A percentile compares a stretch with the other conserved stretches of the same genome.
phyloP scores from a whole-genome alignment of 1,140 invertebrate species.

The Micrasema minimum region DNA sequence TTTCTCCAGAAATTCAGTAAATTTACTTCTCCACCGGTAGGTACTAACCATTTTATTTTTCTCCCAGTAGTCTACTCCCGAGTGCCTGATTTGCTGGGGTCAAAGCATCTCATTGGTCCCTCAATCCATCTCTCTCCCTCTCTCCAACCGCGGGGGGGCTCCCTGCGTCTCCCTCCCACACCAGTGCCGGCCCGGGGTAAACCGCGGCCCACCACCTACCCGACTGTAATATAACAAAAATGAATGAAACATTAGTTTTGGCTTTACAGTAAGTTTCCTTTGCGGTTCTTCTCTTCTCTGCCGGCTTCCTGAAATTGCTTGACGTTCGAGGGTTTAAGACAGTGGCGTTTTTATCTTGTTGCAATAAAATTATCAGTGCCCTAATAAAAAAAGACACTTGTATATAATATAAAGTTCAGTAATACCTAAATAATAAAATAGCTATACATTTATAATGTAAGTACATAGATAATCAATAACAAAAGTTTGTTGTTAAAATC shows the following conservation, averaged over 20 bases:
- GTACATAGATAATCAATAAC: no score
- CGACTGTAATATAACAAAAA: conserved; percentile 53
- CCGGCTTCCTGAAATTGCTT: conserved; percentile 44
- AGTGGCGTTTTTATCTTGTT: conserved; percentile 25
- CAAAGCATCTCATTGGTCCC: conserved; percentile 53
- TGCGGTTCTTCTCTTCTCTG: conserved; percentile 46
- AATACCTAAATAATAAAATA: no score
- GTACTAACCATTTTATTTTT: conserved; percentile 2
- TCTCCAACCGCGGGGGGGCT: no score
- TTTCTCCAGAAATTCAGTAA: no score
- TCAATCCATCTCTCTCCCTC: conserved; percentile 20
- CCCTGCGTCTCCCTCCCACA: no score
- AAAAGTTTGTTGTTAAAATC: no score
- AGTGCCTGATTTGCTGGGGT: conserved; percentile 48
- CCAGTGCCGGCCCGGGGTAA: no score
- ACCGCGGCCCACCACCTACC: not conserved
- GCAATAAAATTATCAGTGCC: no score
- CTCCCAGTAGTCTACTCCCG: conserved; percentile 33
- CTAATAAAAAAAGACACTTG: no score
- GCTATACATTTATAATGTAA: no score
- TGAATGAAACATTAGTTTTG: conserved; percentile 55
- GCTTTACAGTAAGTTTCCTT: conserved; percentile 51
- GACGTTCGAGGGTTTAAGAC: conserved; percentile 41
- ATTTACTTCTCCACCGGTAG: no score
- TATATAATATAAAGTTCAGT: no score